Base-by-base conservation (phyloP, 2,113 vertebrate genomes). In the Lontra canadensis region DNA sequence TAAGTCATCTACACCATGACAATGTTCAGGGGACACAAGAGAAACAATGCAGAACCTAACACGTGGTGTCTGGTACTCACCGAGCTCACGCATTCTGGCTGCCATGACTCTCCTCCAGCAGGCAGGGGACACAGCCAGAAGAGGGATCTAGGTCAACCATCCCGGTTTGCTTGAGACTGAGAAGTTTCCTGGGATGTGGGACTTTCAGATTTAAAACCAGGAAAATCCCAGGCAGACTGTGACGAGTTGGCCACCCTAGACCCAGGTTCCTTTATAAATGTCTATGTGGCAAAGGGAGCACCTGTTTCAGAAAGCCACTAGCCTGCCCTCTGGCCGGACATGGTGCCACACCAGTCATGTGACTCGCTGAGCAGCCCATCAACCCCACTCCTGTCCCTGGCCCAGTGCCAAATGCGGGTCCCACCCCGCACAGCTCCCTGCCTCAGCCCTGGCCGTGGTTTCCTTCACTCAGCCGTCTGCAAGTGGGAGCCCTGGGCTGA, bases 1-100 rank as follows among this genome's bases (percentile, higher is more conserved):
- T 4, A 18, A 25, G 0, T 23, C n/a, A 8, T 10, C 57, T 44
- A n/a, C 12, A 18, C 9, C 6, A 0, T 4, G 14, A 52, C 10
- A 79, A 29, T 23, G 52, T 49, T 52, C 14, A 10, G 17, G 31
- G 76, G n/a, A 73, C 4, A 0, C 2, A 21, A n/a, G 57, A 25
- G 42, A 21, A 57, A 29, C 29, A 2, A 6, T 0, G 0, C 39
- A 49, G 44, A 31, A 25, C 26, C 15, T 6, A 47, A 14, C 4
- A 4, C 47, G 3, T 2, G 36, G 69, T 4, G 2, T 13, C 36
- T 17, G 69, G 26, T 34, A 23, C 49, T 63, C 49, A 20, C 8
- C 2, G 7, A 73, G 21, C 44, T 23, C 12, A 4, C 34, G 17
- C 7, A 2, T 2, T 42, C 31, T 69, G 44, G 23, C 21, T 6